Base-by-base conservation (phyloP, 1,140 invertebrate species). In the Vanessa tameamea region DNA sequence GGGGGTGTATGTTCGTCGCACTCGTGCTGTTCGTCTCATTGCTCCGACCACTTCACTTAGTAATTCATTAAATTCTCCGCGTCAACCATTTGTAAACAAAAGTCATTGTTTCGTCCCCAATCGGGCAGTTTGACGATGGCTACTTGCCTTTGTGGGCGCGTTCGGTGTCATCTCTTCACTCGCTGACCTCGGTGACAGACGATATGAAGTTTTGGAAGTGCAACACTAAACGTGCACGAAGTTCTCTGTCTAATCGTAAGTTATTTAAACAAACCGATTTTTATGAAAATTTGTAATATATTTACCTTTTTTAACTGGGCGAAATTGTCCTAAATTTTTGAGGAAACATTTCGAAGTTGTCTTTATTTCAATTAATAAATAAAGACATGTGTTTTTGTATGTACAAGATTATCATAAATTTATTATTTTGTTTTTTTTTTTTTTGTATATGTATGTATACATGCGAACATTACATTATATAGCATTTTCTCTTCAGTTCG, bases 31-130 rank as follows among this genome's bases (percentile, higher is more conserved):
- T 81, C 80, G 80, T 72, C 78, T 85, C 82, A 86, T 86, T 85
- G 77, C 79, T 81, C 80, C 76, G 79, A 73, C 80, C 81, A 79
- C 80, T 84, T 76, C 75, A 82, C 87, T 86, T 78, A 79, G 64
- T 82, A 85, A 85, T 85, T 87, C 85, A 88, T 85, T 88, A 87
- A 88, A 87, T 83, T 82, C 80, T 77, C 78, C 81, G 82, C 87
- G 87, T 81, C 82, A 84, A 79, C 81, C 81, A 82, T 88, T 90
- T 90, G 87, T 89, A 91, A 92, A 92, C 90, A 92, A 91, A 92
- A 92, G 77, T 87, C 89, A 91, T 91, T 91, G 89, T 91, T 91
- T 90, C 87, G 84, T 80, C 82, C 75, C 63, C 84, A 81, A 80
- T 83, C 87, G 87, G 85, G 63, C 90, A 91, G 89, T 92, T 84